Evolutionary conservation across 2,113 vertebrate genomes (phyloP).

Genomic region (Felis chaus): DNA sequence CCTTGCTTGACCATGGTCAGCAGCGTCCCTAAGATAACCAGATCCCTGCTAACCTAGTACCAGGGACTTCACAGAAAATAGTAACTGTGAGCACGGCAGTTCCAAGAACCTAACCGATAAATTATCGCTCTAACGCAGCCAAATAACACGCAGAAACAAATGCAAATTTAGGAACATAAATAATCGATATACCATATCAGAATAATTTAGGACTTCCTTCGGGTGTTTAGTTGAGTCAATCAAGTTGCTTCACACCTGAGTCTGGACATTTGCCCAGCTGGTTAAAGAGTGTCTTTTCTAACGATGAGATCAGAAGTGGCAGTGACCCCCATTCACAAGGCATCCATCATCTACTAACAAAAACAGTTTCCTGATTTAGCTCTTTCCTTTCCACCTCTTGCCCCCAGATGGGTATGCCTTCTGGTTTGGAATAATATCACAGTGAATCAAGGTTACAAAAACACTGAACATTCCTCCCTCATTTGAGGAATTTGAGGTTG

Average conservation of each 20-base stretch:
- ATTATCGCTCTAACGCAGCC: background rate
- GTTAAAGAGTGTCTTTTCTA: background rate
- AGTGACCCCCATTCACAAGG: background rate
- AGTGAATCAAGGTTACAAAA: conserved; percentile 52
- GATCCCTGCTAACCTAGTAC: background rate
- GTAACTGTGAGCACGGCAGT: background rate
- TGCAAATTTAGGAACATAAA: background rate
- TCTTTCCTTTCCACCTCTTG: background rate
- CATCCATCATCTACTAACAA: conserved; percentile 22
- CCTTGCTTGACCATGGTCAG: background rate
- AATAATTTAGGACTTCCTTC: background rate
- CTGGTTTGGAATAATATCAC: conserved; percentile 21
- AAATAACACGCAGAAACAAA: background rate
- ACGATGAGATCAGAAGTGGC: conserved; percentile 40
- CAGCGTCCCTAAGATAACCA: background rate
- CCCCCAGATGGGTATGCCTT: background rate
- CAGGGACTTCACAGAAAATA: background rate
- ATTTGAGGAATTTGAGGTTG: background rate
- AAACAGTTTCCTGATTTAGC: conserved; percentile 22
- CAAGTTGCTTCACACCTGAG: background rate
- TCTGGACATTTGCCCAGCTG: background rate
- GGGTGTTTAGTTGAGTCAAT: background rate
- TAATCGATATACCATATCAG: background rate
- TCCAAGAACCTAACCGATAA: background rate
- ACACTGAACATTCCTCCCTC: conserved; percentile 26